Evolutionary conservation across 2,113 vertebrate genomes (phyloP).

Genomic region (Noctilio leporinus): DNA sequence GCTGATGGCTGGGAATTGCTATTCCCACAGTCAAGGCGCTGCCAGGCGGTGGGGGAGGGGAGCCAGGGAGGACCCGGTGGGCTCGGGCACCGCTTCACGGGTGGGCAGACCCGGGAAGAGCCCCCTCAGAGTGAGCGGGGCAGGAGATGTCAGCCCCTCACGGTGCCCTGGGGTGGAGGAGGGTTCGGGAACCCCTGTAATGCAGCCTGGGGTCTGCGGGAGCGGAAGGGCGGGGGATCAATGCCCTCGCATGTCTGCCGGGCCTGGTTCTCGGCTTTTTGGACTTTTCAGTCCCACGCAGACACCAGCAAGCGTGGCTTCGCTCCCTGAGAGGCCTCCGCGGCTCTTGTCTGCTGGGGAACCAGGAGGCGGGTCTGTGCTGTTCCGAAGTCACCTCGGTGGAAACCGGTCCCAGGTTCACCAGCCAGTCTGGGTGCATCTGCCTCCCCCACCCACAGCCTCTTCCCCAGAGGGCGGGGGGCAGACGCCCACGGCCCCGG

Average conservation of each 20-base stretch:
- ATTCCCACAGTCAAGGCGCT: accelerated
- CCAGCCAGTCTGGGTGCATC: accelerated
- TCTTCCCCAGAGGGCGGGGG: accelerated
- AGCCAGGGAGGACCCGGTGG: neutral
- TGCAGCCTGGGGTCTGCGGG: no score
- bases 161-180: no score
- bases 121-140: accelerated
- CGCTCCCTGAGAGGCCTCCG: neutral
- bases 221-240: no score
- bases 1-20: accelerated
- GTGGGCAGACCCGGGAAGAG: accelerated
- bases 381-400: accelerated
- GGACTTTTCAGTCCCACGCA: neutral
- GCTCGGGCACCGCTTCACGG: accelerated
- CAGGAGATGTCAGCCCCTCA: accelerated
- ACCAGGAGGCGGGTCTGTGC: accelerated
- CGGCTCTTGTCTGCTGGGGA: neutral
- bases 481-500: accelerated
- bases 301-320: neutral
- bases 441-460: accelerated
- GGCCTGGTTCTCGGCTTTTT: neutral
- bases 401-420: accelerated
- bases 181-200: no score
- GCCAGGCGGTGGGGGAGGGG: accelerated
- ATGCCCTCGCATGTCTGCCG: accelerated